phyloP scores from a whole-genome alignment of 2,888 invertebrate genomes.

The Stenoptilia bipunctidactyla region DNA sequence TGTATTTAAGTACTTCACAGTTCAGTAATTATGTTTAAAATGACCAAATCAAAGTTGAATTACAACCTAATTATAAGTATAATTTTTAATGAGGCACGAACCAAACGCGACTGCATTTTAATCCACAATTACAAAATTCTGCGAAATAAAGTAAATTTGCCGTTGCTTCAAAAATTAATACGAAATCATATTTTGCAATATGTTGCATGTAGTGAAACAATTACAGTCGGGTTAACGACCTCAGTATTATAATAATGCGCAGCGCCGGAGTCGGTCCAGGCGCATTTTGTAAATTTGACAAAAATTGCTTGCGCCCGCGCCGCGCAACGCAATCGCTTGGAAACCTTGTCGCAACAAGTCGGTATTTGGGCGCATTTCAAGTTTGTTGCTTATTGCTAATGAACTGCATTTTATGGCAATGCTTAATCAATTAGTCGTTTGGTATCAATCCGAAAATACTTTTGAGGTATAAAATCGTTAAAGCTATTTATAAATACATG shows the following conservation, averaged over 20 bases:
- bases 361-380: background rate
- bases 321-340: background rate
- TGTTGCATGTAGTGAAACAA: conserved; percentile 6
- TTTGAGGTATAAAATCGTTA: no score
- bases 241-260: conserved; percentile 1
- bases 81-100: no score
- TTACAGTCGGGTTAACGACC: conserved; percentile 7
- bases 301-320: conserved; percentile 6
- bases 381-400: conserved; percentile 1
- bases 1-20: no score
- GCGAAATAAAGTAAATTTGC: no score
- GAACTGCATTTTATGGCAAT: background rate
- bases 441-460: no score
- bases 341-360: background rate
- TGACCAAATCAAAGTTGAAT: no score
- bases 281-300: conserved; percentile 9
- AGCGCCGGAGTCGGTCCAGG: background rate
- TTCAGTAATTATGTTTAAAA: no score
- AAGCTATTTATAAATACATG: no score
- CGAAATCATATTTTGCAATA: background rate
- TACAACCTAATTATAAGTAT: no score
- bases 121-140: no score
- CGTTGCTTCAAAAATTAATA: background rate
- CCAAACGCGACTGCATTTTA: no score
- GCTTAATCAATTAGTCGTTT: background rate